Base-by-base conservation (phyloP, 2,113 vertebrate species). In the Uropsilus gracilis region DNA sequence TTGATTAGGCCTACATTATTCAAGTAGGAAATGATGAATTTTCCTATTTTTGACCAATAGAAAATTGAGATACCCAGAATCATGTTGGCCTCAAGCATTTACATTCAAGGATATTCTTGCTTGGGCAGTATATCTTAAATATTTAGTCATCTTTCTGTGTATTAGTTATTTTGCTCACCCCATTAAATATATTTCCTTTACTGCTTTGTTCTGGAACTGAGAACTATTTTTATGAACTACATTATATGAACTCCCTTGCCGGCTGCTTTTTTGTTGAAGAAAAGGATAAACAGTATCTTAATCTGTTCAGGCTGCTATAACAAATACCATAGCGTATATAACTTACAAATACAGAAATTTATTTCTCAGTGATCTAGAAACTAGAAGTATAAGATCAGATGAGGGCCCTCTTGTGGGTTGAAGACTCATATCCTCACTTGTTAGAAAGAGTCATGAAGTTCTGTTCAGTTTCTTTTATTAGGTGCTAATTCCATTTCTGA, bases 31-130 rank as follows among this genome's bases (percentile, higher is more conserved):
- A 11, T 1, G 34, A 37, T 18, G 28, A 75, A 9, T 1, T 80
- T 84, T 64, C 17, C 55, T 44, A 24, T 3, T 6, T 72, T 8
- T 44, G 17, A 30, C 4, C 50, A 13, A n/a, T 5, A 69, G 39
- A 66, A 57, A 1, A 57, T 0, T 30, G 50, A 42, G 44, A 1
- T 4, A 8, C 8, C 22, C 6, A 13, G 42, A 1, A 20, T 11
- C 34, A 53, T 66, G 37, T 37, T 82, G 34, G 12, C 63, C 57
- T 69, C 14, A 61, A 16, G 28, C 9, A 46, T 30, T 61, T 8
- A 48, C 34, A 30, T 48, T 57, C n/a, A 82, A 57, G 16, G 26
- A 8, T 57, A 5, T 42, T 76, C 16, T 48, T 77, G 71, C 46
- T 83, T 86, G 48, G 22, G 34, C 9, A 46, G 16, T 48, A 26